Conservation (phyloP, 2,888 invertebrate genomes). For the Sarcophaga variegata region DNA sequence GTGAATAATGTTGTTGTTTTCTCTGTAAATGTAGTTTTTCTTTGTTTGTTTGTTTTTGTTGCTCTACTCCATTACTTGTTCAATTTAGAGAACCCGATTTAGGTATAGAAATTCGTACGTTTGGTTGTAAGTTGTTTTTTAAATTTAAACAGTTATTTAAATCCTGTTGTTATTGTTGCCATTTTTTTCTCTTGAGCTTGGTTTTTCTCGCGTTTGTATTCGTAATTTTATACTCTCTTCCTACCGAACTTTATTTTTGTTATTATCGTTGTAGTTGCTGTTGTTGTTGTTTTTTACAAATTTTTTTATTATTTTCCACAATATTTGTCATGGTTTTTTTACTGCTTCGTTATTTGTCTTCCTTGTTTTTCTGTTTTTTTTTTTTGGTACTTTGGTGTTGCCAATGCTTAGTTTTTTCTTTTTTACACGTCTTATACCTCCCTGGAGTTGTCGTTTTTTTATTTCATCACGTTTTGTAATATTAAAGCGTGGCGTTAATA, state of each 20-base stretch:
- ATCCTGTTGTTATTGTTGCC: constrained; percentile 3
- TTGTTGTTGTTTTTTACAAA: constrained; percentile 45
- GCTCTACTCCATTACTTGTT: neutral
- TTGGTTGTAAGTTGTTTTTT: neutral
- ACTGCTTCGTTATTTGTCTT: constrained; percentile 1
- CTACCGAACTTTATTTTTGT: constrained; percentile 1
- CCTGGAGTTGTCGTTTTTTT: neutral
- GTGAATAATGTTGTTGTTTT: constrained; percentile 17
- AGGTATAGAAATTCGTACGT: neutral
- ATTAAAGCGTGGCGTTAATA: neutral
- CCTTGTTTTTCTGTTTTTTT: neutral
- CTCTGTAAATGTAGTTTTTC: neutral
- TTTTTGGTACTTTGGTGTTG: constrained; percentile 29
- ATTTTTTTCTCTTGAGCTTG: constrained; percentile 6
- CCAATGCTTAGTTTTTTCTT: neutral
- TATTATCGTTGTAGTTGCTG: constrained; percentile 9
- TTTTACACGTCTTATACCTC: neutral
- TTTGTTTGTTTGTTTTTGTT: neutral
- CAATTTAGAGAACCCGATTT: neutral
- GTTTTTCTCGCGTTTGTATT: constrained; percentile 12
- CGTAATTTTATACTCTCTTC: constrained; percentile 6
- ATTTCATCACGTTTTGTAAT: neutral
- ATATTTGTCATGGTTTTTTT: constrained; percentile 56
- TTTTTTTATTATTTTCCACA: constrained; percentile 44
- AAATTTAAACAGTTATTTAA: neutral